These are phyloP conservation scores for Zoroaster sp. DNA, from an alignment of 53 echinoderm and acorn worm species.

Conservation along the genomic window DNA sequence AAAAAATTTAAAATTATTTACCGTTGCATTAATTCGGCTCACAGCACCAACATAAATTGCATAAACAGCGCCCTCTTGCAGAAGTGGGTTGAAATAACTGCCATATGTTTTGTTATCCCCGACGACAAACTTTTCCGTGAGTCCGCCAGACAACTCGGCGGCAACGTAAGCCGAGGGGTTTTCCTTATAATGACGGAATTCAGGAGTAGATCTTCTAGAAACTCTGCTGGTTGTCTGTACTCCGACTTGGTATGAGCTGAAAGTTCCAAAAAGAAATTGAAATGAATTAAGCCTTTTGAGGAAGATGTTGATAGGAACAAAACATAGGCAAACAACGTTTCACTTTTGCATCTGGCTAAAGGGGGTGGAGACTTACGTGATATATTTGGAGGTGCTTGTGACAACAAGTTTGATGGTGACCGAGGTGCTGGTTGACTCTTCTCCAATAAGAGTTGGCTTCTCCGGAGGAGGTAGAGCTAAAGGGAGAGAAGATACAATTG, in stretches of 20 bases:
- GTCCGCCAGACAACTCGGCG: not conserved
- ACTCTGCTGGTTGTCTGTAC: not conserved
- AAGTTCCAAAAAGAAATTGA: not conserved
- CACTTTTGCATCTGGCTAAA: not conserved
- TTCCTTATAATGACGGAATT: not conserved
- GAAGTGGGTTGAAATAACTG: not conserved
- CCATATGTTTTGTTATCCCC: not conserved
- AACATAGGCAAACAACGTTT: not conserved
- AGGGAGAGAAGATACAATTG: not conserved
- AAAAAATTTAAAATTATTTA: not conserved
- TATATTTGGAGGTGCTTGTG: not conserved
- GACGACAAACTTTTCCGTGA: constrained; percentile 8
- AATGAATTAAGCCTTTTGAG: not conserved
- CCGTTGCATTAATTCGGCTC: not conserved
- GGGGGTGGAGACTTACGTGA: not conserved
- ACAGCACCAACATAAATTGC: not conserved
- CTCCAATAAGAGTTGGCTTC: not conserved
- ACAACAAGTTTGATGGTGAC: not conserved
- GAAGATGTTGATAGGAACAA: not conserved
- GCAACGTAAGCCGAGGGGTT: not conserved
- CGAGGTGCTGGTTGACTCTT: not conserved
- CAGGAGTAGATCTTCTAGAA: not conserved
- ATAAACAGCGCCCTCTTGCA: not conserved
- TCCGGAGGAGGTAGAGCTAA: not conserved
- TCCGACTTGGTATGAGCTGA: not conserved